Base-by-base conservation (phyloP, 2,888 invertebrate species). In the Drosophila nigricruria region DNA sequence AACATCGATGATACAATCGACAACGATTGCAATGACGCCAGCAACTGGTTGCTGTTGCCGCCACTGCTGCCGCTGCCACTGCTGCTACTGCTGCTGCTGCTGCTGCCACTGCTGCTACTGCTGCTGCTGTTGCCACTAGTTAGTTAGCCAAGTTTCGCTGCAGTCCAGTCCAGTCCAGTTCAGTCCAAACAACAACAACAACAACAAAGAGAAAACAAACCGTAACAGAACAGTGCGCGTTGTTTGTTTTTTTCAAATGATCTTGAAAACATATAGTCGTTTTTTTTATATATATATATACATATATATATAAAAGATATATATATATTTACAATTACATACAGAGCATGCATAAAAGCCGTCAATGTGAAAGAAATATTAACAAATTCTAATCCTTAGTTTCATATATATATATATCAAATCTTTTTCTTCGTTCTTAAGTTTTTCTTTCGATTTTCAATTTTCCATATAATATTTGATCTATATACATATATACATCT, bases 1-100 rank as follows among this genome's bases (percentile, higher is more conserved):
- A 93, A 92, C 92, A 93, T 92, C 93, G 93, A 93, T 93, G 93
- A 93, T 93, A 92, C 86, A 90, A 88, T 91, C 91, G 82, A 87
- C 84, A 88, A 78, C 73, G 67, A 68, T 72, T 72, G 79, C 82
- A 78, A 89, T 88, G 88, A 85, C 81, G 82, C 70, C 85, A 65
- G 76, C 78, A 76, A 76, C 59, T 68, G 53, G 67, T 71, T 72
- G 76, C 71, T 62, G 74, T 36, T 43, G 72, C 54, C 8, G 73
- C 66, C 62, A 70, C 63, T 53, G 49, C 42, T 40, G 63, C 43
- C 20, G 32, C 34, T 5, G 2, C 50, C 40, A 50, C 56, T 45
- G 54, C 61, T 60, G 67, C 62, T 63, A 72, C 42, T 61, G 73
- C 32, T 38, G 70, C 43, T 1, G 73, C 66, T 61, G 70, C 61